Evolutionary conservation across 1,140 invertebrate genomes (phyloP), one percentile per base, ranked within the genome.

Genomic region (Muscidifurax raptorellus): DNA sequence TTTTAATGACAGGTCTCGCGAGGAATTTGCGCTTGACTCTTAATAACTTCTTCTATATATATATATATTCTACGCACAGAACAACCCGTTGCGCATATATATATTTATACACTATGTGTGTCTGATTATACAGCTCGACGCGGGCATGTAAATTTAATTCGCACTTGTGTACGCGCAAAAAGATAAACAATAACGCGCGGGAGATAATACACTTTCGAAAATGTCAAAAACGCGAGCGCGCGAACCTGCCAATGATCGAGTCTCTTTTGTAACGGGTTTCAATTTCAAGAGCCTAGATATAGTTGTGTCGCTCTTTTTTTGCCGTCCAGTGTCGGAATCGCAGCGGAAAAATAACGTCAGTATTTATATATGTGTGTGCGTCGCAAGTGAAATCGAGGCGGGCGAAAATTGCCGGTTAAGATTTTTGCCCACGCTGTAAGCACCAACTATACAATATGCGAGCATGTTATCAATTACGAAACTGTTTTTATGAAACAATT

Each of bases 1-100:
- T 47, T 44, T 47, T 71, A 80, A 80, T 71, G 30, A 79, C 36
- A 79, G 28, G 32, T 67, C 18, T 2, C 47, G 27, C 25, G 44
- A 77, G 22, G 15, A 40, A 13, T 59, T 59, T 5, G 52, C 32
- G 10, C 32, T n/a, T 5, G 30, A 36, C 32, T 52, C 27, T 77
- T 77, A 76, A 76, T 47, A 59, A 77, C 75, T 77, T 77, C 44
- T 59, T 59, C 52, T 59, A n/a, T n/a, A n/a, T n/a, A n/a, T n/a
- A n/a, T n/a, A n/a, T n/a, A n/a, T n/a, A n/a, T n/a, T n/a, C n/a
- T n/a, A n/a, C n/a, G n/a, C n/a, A n/a, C n/a, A 6, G 6, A 59
- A 59, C 52, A 1, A 59, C 13, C 18, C 15, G 52, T 0, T 59
- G 18, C 5, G 7, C 44, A n/a, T n/a, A n/a, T n/a, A n/a, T n/a